These are phyloP conservation scores for Florisuga fusca DNA, from an alignment of 2,797 vertebrate species.

Conservation along the genomic window DNA sequence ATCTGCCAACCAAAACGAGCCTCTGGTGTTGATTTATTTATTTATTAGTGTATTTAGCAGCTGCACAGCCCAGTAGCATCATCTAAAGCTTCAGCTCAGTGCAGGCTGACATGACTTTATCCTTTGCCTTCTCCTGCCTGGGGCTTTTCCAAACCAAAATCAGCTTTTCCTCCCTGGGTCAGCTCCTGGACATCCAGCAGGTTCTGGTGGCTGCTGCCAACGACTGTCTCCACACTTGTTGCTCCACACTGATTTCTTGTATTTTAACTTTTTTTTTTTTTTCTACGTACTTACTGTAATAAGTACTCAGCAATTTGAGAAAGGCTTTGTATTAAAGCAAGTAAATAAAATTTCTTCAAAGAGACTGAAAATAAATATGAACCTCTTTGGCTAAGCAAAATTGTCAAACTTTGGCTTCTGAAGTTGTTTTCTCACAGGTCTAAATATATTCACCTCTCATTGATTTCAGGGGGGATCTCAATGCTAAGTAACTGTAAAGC, in stretches of 20 bases:
- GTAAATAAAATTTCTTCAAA: background rate
- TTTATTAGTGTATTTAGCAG: background rate
- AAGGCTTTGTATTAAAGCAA: background rate
- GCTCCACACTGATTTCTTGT: accelerated
- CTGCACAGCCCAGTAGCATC: background rate
- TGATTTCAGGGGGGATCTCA: background rate
- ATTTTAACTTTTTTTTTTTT: background rate
- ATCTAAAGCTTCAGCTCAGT: accelerated
- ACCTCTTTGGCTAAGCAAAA: background rate
- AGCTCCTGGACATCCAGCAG: background rate
- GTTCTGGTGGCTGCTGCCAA: background rate
- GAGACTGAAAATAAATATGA: background rate
- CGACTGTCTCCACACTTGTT: background rate
- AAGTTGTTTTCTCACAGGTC: background rate
- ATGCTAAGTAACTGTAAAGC: background rate
- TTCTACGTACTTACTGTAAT: background rate
- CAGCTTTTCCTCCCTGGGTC: accelerated
- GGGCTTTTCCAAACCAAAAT: background rate
- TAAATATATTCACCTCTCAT: background rate
- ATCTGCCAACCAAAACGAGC: background rate
- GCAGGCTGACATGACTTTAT: background rate
- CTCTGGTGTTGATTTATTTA: too few species aligned
- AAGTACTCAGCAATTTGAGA: background rate
- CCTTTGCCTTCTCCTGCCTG: background rate
- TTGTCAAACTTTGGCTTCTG: background rate